Evolutionary conservation across 2,888 invertebrate genomes (phyloP), one percentile per base, ranked within the genome.

Genomic region (Eumacrocentrus americanus): DNA sequence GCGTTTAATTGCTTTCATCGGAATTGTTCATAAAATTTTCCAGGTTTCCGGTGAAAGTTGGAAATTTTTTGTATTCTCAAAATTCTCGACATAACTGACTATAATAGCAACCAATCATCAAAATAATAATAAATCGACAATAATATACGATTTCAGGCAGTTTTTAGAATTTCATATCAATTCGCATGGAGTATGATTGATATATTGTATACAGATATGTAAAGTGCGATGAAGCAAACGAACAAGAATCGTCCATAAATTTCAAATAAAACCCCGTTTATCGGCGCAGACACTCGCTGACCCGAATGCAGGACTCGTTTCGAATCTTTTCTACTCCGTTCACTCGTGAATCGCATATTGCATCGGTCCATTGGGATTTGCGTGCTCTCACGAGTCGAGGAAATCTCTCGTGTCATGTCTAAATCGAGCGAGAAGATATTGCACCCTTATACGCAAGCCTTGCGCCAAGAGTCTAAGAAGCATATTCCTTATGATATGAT

Each of bases 341-440:
- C 23, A 22, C n/a, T 23, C 23, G 47, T 47, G 25, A 22, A 2
- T 47, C 14, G 47, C 7, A 23, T 47, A 47, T 47, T 47, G 47
- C 47, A 47, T 47, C 22, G 47, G 25, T 23, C 47, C 22, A 23
- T 12, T 22, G 6, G n/a, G 47, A 23, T 23, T 47, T 23, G 4
- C 14, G 2, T 23, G 18, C 6, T 42, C 20, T 14, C 42, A 18
- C 42, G 9, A 14, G 14, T 3, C 18, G 18, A 42, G 42, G 9
- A 42, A 9, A 42, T 42, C 9, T 42, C 42, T 42, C 20, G 18
- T 42, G 9, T 16, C 12, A 42, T n/a, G n/a, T 42, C 42, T 42
- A 16, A 42, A 18, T 42, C 42, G 42, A 16, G 42, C 3, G 18
- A 9, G 9, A 16, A 16, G 18, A 42, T 38, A 14, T 14, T 29